Percentiles rank a stretch among this genome's conserved stretches.
phyloP scores from a whole-genome alignment of 2,797 vertebrate genomes.

The Alca torda region DNA sequence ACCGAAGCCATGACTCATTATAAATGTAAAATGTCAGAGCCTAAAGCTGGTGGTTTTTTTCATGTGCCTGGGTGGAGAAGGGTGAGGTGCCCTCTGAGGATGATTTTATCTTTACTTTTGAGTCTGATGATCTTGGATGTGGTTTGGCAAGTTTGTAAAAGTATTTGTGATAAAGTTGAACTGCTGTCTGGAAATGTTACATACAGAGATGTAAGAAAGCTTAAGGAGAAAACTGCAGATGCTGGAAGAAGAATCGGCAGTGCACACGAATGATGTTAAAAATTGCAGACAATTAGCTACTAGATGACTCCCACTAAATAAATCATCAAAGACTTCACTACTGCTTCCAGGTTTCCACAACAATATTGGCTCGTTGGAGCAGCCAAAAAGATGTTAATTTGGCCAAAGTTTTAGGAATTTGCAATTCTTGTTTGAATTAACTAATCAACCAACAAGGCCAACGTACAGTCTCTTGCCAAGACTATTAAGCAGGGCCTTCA shows the following conservation, averaged over 20 bases:
- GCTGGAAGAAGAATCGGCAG: conserved; percentile 24
- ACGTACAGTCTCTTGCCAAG: neutral
- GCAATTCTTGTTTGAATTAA: conserved; percentile 46
- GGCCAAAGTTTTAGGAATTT: conserved; percentile 33
- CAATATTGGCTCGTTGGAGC: neutral
- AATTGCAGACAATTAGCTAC: conserved; percentile 64
- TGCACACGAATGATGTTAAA: conserved; percentile 62
- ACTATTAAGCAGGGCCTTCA: neutral
- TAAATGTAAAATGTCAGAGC: conserved; percentile 22
- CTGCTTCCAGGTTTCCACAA: conserved; percentile 52
- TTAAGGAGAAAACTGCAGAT: conserved; percentile 36
- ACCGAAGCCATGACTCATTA: neutral
- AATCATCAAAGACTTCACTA: conserved; percentile 65
- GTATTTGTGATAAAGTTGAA: conserved; percentile 44
- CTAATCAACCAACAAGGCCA: neutral
- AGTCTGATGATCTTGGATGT: conserved; percentile 49
- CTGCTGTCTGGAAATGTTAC: conserved; percentile 19
- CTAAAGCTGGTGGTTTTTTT: conserved; percentile 9
- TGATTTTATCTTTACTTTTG: conserved; percentile 57
- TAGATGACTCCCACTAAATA: conserved; percentile 68
- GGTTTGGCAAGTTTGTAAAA: conserved; percentile 60
- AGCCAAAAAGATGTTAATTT: conserved; percentile 31
- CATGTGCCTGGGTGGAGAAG: conserved; percentile 10
- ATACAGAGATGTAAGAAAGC: conserved; percentile 1
- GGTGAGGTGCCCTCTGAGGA: conserved; percentile 54